These are phyloP conservation scores for Octomys mimax DNA, from an alignment of 2,797 vertebrate species.

Conservation along the genomic window DNA sequence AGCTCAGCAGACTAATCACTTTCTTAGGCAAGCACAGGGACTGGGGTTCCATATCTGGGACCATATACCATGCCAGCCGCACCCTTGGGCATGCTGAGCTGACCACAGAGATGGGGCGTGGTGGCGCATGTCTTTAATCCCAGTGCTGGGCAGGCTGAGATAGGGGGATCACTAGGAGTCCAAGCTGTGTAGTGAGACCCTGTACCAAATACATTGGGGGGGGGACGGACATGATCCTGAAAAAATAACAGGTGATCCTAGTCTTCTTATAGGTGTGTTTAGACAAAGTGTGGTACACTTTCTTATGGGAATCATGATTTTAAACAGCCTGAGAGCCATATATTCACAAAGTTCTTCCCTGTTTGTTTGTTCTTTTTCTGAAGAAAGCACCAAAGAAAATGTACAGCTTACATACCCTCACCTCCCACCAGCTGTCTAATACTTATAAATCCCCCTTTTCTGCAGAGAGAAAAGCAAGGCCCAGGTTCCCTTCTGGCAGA, in stretches of 20 bases:
- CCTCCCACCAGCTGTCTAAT: too few species aligned
- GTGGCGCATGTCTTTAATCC: too few species aligned
- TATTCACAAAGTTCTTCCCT: background rate
- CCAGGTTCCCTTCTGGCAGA: background rate
- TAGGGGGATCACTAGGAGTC: too few species aligned
- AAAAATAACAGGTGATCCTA: background rate
- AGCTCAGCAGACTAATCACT: too few species aligned
- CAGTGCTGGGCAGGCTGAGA: too few species aligned
- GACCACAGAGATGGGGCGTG: too few species aligned
- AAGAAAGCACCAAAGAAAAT: background rate
- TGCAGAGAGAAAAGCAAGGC: background rate
- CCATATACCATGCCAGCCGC: too few species aligned
- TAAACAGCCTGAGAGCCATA: background rate
- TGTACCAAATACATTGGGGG: too few species aligned
- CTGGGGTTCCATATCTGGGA: too few species aligned
- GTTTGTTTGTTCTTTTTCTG: background rate
- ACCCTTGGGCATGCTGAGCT: too few species aligned
- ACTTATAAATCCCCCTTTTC: background rate
- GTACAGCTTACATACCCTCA: background rate
- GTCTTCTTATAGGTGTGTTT: background rate
- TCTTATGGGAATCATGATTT: background rate
- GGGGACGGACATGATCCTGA: background rate
- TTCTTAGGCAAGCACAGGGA: too few species aligned
- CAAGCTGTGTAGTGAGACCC: too few species aligned
- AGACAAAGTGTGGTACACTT: background rate